Evolutionary conservation across 2,888 invertebrate genomes (phyloP).

Genomic region (Agelastica alni): DNA sequence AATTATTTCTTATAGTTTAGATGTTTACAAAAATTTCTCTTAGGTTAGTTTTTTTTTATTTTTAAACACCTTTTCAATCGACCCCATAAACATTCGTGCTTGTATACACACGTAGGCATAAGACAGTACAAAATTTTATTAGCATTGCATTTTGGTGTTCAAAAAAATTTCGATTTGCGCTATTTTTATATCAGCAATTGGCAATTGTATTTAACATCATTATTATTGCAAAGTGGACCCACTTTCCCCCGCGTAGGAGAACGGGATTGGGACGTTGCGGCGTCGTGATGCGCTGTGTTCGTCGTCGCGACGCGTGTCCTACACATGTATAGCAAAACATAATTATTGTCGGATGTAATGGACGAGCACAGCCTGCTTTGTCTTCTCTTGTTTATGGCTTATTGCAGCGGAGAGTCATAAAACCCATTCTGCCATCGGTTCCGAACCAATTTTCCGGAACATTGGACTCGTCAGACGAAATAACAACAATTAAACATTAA

Average conservation of each 20-base stretch:
- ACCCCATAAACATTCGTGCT: too few relatives aligned
- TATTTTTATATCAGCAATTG: too few relatives aligned
- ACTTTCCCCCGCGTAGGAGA: not conserved
- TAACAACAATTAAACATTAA: not conserved
- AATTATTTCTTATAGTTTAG: too few relatives aligned
- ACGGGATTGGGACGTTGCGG: not conserved
- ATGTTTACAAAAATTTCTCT: too few relatives aligned
- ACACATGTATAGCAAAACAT: constrained; percentile 56
- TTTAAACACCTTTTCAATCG: too few relatives aligned
- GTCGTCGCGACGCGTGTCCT: constrained; percentile 55
- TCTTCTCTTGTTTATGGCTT: constrained; percentile 55
- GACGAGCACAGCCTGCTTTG: constrained; percentile 52
- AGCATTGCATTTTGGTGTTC: too few relatives aligned
- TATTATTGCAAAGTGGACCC: too few relatives aligned
- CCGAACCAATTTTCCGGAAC: constrained; percentile 47
- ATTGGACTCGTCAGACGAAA: constrained; percentile 2
- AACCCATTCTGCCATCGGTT: constrained; percentile 55
- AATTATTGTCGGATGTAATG: constrained; percentile 56
- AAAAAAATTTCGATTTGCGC: too few relatives aligned
- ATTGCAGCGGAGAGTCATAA: constrained; percentile 54
- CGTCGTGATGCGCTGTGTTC: constrained; percentile 31
- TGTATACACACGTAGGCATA: too few relatives aligned
- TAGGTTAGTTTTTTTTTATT: too few relatives aligned
- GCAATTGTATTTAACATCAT: too few relatives aligned
- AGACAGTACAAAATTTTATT: too few relatives aligned